Evolutionary conservation across 2,797 vertebrate species (phyloP), one percentile per base, ranked within the genome.

Genomic region (Clamator glandarius): DNA sequence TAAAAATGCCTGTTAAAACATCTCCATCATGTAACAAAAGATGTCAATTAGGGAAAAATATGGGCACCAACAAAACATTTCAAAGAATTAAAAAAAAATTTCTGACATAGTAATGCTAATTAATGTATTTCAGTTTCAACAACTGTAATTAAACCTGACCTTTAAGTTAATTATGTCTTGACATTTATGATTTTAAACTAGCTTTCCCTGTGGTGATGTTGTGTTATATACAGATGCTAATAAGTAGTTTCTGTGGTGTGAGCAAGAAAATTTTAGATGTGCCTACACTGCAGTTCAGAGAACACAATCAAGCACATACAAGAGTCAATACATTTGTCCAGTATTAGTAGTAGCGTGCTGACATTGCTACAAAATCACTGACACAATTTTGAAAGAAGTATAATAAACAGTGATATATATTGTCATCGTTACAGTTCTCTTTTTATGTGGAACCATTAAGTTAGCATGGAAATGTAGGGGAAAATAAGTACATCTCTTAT

Each of bases 91-190:
- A 81, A 97, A 96, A 96, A 96, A 97, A 97, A 95, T 96, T 98
- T 97, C 97, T 69, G 52, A 96, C 97, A 92, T 93, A 89, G 97
- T 95, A 95, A 88, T 90, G 82, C 76, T 95, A 97, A 98, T 98
- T 96, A 97, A 95, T 93, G 73, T 97, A 96, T 98, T 98, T 98
- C 97, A 97, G 92, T 97, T 97, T 98, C 97, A 97, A 98, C 97
- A 97, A 97, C 96, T 97, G 93, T 97, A 98, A 98, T 98, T 98
- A 98, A 98, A 98, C 96, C 94, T 98, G 98, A 98, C 98, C 98
- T 98, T 98, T 98, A 88, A 96, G 96, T 96, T 98, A 98, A 98
- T 98, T 98, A 97, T 97, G 94, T 97, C 97, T 98, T 98, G 98
- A 98, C 98, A 98, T 98, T 98, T 98, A 97, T 97, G 97, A 97